phyloP scores from a whole-genome alignment of 2,797 vertebrate genomes.

The Catamblyrhynchus diadema region DNA sequence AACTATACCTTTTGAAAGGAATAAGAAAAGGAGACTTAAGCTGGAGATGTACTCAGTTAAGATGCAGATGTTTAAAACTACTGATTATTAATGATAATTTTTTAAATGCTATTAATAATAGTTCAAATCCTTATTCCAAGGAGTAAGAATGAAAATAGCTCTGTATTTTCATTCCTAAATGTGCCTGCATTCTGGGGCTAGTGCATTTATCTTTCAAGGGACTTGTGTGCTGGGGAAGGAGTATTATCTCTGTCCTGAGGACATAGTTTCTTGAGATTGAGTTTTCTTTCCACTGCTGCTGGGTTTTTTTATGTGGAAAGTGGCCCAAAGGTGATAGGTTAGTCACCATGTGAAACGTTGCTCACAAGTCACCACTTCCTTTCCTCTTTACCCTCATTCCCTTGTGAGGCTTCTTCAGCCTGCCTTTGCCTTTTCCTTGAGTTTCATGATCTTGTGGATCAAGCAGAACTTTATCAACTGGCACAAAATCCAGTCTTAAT shows the following conservation, averaged over 20 bases:
- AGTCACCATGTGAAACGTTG: background rate
- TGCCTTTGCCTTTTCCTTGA: background rate
- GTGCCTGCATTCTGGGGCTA: background rate
- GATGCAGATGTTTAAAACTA: background rate
- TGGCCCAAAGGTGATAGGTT: background rate
- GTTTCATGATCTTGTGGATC: background rate
- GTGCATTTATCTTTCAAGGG: background rate
- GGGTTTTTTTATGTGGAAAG: background rate
- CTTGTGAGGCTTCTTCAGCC: background rate
- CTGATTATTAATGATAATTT: background rate
- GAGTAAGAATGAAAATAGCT: background rate
- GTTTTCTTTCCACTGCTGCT: background rate
- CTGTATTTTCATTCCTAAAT: accelerated
- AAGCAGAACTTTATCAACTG: background rate
- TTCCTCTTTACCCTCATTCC: background rate
- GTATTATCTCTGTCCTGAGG: background rate
- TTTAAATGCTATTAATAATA: background rate
- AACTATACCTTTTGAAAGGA: background rate
- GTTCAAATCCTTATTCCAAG: background rate
- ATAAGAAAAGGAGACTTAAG: background rate
- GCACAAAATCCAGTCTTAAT: background rate
- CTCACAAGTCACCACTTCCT: background rate
- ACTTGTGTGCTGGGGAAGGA: background rate
- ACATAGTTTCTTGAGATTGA: background rate
- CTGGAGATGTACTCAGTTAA: background rate